Base-by-base conservation (phyloP, 2,888 invertebrate species). In the Esperia sulphurella region DNA sequence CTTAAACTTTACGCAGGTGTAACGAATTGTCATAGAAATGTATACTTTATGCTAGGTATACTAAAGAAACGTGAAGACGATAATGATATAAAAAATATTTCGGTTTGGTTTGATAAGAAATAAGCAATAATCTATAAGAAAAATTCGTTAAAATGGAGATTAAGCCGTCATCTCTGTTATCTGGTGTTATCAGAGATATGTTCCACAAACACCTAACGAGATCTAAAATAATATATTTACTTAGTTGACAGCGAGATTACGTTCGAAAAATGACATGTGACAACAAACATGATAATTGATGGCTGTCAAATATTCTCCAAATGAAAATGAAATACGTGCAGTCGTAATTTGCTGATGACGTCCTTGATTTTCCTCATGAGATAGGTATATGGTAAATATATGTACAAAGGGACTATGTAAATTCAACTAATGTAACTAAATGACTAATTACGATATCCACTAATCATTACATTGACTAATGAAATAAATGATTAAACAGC, bases 81-180 rank as follows among this genome's bases (percentile, higher is more conserved):
- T 45, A 54, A 50, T 33, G n/a, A n/a, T 13, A 30, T 31, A 39
- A 10, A 48, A 31, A 46, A 43, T 41, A 43, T 37, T 43, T 46
- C 12, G 44, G 37, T 35, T 41, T 40, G 53, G 46, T 48, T 58
- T 43, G 59, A 69, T 59, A 61, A 61, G 21, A 68, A 64, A 58
- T 68, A 67, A 66, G 68, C 59, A 54, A 58, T 69, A 75, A 79
- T 77, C 72, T 79, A 73, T 65, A 75, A 71, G 79, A 68, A 83
- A 82, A 84, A 81, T 81, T 87, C 75, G 81, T 86, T 87, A 84
- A 86, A 83, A 61, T 68, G 55, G 75, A 87, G 87, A 89, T 88
- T 87, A 87, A 83, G 81, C 82, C 86, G 79, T 87, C 87, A 83
- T 87, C 85, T 83, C 60, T 52, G 83, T 83, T 87, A 88, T 88